Evolutionary conservation across 2,888 invertebrate genomes (phyloP), one percentile per base, ranked within the genome.

Genomic region (Octonoba sinensis): DNA sequence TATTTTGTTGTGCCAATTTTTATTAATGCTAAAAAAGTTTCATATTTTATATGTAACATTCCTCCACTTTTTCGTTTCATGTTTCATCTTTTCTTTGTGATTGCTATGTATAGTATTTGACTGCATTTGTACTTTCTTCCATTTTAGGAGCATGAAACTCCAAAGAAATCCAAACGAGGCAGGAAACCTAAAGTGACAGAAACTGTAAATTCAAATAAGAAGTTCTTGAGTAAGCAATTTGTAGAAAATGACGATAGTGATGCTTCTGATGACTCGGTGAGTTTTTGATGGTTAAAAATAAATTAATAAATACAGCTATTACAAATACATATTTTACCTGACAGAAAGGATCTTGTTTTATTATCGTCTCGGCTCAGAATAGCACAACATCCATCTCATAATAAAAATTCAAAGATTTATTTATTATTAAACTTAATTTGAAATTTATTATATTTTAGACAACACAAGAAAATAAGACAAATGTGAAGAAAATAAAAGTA

Each of bases 401-500:
- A 4, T 36, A 8, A 8, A 36, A 36, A 8, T 36, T 36, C 36
- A 6, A 4, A 36, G 6, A 6, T 11, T 36, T 36, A 4, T 36
- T 36, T 36, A 1, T 11, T 36, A 6, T 36, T n/a, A 2, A 1
- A 1, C 36, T 36, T 36, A 36, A 11, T 8, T 36, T 11, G 6
- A 36, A 36, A 36, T 36, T 36, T 6, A 36, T 6, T n/a, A 4
- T 16, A 11, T 57, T 70, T 36, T 44, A 81, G 81, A 74, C 64
- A 47, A 62, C 81, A 8, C 20, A 62, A 12, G 74, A 74, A 27
- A 69, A 71, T 44, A 71, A 18, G 91, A 72, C 79, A 93, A 87
- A 57, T n/a, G 49, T n/a, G 4, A 94, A 87, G 90, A 92, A 84
- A 82, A 90, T 93, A 85, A 95, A 94, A 91, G 85, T 90, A 91